Base-by-base conservation (phyloP, 2,797 vertebrate species). In the Gastrophryne carolinensis region DNA sequence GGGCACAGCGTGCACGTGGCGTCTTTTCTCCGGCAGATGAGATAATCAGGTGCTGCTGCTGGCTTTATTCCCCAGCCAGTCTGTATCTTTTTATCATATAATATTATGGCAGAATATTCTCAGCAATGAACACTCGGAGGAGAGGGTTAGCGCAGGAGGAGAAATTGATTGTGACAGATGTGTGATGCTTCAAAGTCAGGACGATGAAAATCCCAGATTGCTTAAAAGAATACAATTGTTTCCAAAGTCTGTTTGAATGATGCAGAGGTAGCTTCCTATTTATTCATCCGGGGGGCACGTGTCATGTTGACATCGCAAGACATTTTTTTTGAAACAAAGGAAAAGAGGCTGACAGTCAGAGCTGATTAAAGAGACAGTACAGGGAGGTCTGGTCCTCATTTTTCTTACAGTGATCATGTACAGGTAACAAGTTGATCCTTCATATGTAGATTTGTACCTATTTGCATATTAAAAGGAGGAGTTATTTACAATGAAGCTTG, bases 101-200 rank as follows among this genome's bases (percentile, higher is more conserved):
- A 62, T 69, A 65, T 70, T 70, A 39, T 76, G 73, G 57, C 73
- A 76, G 73, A 63, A 29, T 62, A 24, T 63, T 27, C 57, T 32
- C 65, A 62, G 65, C 24, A 69, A 76, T 35, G 54, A 76, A 75
- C 29, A 70, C 65, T 76, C 73, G 27, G 27, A 76, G 57, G 73
- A 56, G 44, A 70, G 24, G 23, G 44, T 67, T 68, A 61, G 30
- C 54, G 2, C 30, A n/a, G 49, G 65, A 61, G 19, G 24, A 69
- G 57, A 63, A 76, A 76, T 69, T 70, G 73, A 61, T 54, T 63
- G 34, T 70, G 73, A 76, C 73, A 70, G 73, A 69, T 62, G 32
- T 69, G 65, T 54, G 65, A 69, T 61, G 66, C 57, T 69, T 76
- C 65, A 69, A 62, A 69, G 73, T 32, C 65, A 63, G 39, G 62